Percentiles rank a stretch among this genome's conserved stretches.
Evolutionary conservation across 2,888 invertebrate species (phyloP).

Genomic region (Ochlodes sylvanus): DNA sequence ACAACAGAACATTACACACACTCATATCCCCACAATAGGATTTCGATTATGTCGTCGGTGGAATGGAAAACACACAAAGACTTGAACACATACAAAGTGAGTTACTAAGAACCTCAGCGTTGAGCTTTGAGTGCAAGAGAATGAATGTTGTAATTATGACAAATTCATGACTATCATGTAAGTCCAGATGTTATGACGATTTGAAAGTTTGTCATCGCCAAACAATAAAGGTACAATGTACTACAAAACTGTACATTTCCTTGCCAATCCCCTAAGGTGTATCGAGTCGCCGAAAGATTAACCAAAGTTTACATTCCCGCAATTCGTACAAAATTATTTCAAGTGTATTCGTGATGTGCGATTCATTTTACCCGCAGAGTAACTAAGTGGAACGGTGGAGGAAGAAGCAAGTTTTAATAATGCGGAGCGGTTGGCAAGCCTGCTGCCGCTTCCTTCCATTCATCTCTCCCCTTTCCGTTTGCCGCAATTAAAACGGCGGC

Average conservation of each 20-base stretch:
- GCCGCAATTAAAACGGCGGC: constrained; percentile 82
- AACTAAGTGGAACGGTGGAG: constrained; percentile 62
- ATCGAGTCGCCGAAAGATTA: too few species aligned
- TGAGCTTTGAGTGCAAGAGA: too few species aligned
- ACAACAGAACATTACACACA: too few species aligned
- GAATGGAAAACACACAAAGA: too few species aligned
- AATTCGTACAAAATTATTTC: constrained; percentile 59
- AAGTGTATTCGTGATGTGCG: constrained; percentile 70
- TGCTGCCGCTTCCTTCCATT: constrained; percentile 80
- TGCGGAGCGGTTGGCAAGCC: constrained; percentile 80
- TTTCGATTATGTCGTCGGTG: too few species aligned
- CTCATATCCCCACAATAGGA: too few species aligned
- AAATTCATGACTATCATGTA: too few species aligned
- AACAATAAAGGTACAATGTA: not conserved
- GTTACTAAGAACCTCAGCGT: too few species aligned
- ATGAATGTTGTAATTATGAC: too few species aligned
- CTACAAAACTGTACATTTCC: not conserved
- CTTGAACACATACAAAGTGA: too few species aligned
- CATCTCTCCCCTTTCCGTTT: constrained; percentile 83
- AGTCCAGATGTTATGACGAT: too few species aligned
- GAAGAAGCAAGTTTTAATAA: constrained; percentile 83
- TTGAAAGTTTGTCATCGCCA: not conserved
- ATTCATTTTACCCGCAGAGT: constrained; percentile 72
- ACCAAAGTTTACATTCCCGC: not conserved
- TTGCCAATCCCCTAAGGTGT: too few species aligned